Conservation (phyloP, 53 echinoderm and acorn worm genomes). For the Arbacia lixula region DNA sequence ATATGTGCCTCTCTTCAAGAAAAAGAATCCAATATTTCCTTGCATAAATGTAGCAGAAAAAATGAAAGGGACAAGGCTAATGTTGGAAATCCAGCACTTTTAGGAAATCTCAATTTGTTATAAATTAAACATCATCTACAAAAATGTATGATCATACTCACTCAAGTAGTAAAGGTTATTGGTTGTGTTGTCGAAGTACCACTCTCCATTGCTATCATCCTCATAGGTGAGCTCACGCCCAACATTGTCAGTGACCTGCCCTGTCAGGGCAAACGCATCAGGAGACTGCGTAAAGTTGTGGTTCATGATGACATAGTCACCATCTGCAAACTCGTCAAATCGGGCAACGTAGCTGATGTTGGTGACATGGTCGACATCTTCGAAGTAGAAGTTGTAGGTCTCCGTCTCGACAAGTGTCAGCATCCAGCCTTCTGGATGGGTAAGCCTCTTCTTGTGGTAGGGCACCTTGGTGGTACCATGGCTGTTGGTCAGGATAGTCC, state of each 20-base stretch:
- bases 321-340: slow-evolving; percentile 74
- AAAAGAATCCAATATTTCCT: no score
- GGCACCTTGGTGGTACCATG: slow-evolving; percentile 65
- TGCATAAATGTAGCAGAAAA: no score
- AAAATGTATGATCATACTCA: no score
- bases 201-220: slow-evolving; percentile 73
- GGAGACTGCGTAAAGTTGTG: slow-evolving; percentile 84
- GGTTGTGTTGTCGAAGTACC: slow-evolving; percentile 70
- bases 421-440: slow-evolving; percentile 87
- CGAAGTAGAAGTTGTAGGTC: slow-evolving; percentile 76
- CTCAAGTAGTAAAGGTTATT: slow-evolving; percentile 73
- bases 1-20: no score
- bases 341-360: slow-evolving; percentile 73
- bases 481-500: slow-evolving; percentile 62
- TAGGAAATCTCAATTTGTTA: no score
- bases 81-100: no score
- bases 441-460: slow-evolving; percentile 70
- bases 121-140: no score
- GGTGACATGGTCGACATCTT: slow-evolving; percentile 74
- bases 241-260: slow-evolving; percentile 47
- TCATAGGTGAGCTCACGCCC: slow-evolving; percentile 49
- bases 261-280: slow-evolving; percentile 76
- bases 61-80: no score
- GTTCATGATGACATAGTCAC: slow-evolving; percentile 77
- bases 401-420: slow-evolving; percentile 79